Conservation (phyloP, 37 sponge, comb jelly and placozoan species). For the Tethya wilhelma region DNA sequence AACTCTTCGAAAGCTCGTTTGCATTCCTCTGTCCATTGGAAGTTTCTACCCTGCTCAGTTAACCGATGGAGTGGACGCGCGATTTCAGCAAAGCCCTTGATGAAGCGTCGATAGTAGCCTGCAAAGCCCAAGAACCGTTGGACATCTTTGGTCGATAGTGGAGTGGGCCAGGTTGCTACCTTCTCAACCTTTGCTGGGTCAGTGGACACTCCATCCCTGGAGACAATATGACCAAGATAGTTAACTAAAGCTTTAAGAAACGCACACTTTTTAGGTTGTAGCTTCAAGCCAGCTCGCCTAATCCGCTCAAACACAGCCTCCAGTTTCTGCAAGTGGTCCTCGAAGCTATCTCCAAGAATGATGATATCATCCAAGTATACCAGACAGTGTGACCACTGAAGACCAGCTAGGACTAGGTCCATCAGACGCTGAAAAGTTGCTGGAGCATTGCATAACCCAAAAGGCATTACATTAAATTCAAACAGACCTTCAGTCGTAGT, state of each 20-base stretch:
- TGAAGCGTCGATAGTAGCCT: conserved; percentile 18
- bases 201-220: conserved; percentile 16
- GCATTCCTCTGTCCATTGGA: conserved; percentile 36
- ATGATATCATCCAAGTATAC: conserved; percentile 53
- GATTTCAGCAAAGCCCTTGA: conserved; percentile 8
- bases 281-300: conserved; percentile 20
- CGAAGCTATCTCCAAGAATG: conserved; percentile 17
- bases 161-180: conserved; percentile 35
- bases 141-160: conserved; percentile 1
- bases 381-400: conserved; percentile 31
- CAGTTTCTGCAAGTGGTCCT: conserved; percentile 20
- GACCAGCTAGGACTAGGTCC: conserved; percentile 29
- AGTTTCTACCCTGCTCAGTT: conserved; percentile 9
- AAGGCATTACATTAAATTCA: conserved; percentile 41
- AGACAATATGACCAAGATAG: conserved; percentile 41
- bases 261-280: conserved; percentile 5
- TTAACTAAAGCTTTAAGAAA: not conserved
- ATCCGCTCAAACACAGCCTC: conserved; percentile 23
- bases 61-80: conserved; percentile 40
- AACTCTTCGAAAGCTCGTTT: conserved; percentile 29
- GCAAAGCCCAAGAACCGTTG: conserved; percentile 43
- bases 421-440: conserved; percentile 52
- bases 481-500: conserved; percentile 35
- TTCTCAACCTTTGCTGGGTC: conserved; percentile 18
- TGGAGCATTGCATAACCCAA: conserved; percentile 21